Evolutionary conservation across 1,140 invertebrate species (phyloP).

Genomic region (Monochamus saltuarius): DNA sequence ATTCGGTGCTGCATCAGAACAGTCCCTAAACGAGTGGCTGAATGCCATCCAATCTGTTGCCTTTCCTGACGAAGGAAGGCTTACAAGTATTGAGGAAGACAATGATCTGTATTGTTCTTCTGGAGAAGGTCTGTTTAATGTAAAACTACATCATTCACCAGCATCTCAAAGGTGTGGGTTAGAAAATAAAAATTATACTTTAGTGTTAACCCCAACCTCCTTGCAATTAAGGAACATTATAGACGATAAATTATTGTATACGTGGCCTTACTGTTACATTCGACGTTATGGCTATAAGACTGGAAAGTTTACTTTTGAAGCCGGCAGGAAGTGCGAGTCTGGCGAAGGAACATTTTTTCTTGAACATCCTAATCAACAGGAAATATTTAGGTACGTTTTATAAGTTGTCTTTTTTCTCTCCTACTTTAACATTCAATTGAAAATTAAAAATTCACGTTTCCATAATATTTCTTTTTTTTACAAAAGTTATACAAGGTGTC

Average conservation of each 20-base stretch:
- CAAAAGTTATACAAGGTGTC: no score
- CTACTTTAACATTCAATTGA: no score
- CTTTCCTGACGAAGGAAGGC: constrained; percentile 67
- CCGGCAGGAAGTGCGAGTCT: constrained; percentile 83
- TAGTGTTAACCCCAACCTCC: constrained; percentile 70
- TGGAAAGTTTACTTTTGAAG: constrained; percentile 85
- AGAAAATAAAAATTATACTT: constrained; percentile 66
- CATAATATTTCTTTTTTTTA: no score
- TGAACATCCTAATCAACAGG: constrained; percentile 74
- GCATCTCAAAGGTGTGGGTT: constrained; percentile 74
- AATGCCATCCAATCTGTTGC: constrained; percentile 77
- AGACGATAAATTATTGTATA: constrained; percentile 65
- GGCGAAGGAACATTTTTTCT: constrained; percentile 83
- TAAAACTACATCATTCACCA: constrained; percentile 75
- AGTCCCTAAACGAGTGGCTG: constrained; percentile 75
- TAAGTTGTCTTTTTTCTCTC: no score
- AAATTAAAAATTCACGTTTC: no score
- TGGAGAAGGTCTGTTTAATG: constrained; percentile 75
- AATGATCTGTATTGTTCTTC: constrained; percentile 84
- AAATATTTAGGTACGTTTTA: constrained; percentile 65
- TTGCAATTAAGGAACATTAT: constrained; percentile 71
- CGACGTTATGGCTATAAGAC: constrained; percentile 79
- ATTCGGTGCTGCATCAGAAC: constrained; percentile 69
- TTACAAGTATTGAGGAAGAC: constrained; percentile 75
- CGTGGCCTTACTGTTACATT: constrained; percentile 87